These are phyloP conservation scores for Dioctria rufipes DNA, from an alignment of 2,888 invertebrate species.

Conservation along the genomic window DNA sequence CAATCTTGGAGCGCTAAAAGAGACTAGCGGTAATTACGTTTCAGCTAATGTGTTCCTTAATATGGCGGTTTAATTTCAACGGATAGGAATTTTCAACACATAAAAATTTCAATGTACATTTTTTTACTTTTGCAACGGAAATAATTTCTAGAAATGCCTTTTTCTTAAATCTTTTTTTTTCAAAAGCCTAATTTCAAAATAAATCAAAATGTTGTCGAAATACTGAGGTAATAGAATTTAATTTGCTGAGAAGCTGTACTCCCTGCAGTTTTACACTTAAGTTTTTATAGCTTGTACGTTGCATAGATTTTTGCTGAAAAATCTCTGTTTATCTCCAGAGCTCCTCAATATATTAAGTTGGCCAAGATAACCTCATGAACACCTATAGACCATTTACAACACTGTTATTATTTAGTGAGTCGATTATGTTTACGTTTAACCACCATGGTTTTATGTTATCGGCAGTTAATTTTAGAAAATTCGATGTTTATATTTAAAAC, in stretches of 20 bases:
- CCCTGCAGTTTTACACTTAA: constrained; percentile 23
- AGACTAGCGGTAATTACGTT: too few species aligned
- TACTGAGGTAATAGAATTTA: background rate
- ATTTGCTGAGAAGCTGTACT: background rate
- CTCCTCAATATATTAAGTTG: background rate
- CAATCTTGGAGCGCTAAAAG: too few species aligned
- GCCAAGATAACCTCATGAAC: background rate
- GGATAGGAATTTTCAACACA: too few species aligned
- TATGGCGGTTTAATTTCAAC: too few species aligned
- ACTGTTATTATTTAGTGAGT: constrained; percentile 27
- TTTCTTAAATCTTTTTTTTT: too few species aligned
- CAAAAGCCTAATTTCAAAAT: too few species aligned
- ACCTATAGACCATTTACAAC: constrained; percentile 10
- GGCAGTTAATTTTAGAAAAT: constrained; percentile 51
- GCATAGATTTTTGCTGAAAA: background rate
- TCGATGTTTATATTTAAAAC: constrained; percentile 21
- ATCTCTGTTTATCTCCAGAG: background rate
- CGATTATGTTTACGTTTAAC: constrained; percentile 49
- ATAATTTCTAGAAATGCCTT: too few species aligned
- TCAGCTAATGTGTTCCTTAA: too few species aligned
- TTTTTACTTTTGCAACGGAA: too few species aligned
- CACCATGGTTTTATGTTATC: constrained; percentile 38
- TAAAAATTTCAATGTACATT: too few species aligned
- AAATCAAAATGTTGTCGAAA: too few species aligned
- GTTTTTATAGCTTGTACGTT: background rate